These are phyloP conservation scores for Ectropis grisescens DNA, from an alignment of 1,140 invertebrate genomes.

Conservation along the genomic window DNA sequence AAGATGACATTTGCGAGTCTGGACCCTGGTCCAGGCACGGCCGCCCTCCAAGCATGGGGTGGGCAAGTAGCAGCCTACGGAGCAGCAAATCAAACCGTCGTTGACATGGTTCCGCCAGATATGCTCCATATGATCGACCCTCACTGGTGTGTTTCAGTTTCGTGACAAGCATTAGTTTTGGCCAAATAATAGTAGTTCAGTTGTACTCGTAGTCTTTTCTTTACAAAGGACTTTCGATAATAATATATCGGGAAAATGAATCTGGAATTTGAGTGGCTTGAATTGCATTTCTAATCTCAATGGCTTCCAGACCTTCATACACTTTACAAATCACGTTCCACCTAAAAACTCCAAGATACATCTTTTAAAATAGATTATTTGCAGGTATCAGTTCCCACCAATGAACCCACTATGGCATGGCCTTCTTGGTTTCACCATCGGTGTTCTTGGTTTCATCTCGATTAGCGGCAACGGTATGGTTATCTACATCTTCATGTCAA, in stretches of 20 bases:
- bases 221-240: too few relatives aligned
- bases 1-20: constrained; percentile 48
- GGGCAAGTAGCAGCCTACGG: constrained; percentile 60
- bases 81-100: constrained; percentile 60
- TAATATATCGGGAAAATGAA: too few relatives aligned
- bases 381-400: constrained; percentile 75
- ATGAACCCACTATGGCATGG: constrained; percentile 77
- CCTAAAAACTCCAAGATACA: too few relatives aligned
- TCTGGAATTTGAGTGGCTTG: too few relatives aligned
- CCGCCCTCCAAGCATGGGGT: constrained; percentile 58
- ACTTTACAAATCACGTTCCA: too few relatives aligned
- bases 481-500: constrained; percentile 83
- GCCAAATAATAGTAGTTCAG: too few relatives aligned
- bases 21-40: constrained; percentile 50
- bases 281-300: too few relatives aligned
- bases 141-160: constrained; percentile 69
- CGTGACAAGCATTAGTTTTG: too few relatives aligned
- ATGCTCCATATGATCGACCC: constrained; percentile 74
- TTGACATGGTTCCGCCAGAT: constrained; percentile 70
- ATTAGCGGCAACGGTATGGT: constrained; percentile 87
- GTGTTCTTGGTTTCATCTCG: constrained; percentile 75
- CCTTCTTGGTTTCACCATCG: constrained; percentile 74
- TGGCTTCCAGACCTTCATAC: too few relatives aligned
- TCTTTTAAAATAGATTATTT: constrained; percentile 7
- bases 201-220: too few relatives aligned